These are phyloP conservation scores for Nerophis lumbriciformis DNA, from an alignment of 2,113 vertebrate genomes.

Conservation along the genomic window DNA sequence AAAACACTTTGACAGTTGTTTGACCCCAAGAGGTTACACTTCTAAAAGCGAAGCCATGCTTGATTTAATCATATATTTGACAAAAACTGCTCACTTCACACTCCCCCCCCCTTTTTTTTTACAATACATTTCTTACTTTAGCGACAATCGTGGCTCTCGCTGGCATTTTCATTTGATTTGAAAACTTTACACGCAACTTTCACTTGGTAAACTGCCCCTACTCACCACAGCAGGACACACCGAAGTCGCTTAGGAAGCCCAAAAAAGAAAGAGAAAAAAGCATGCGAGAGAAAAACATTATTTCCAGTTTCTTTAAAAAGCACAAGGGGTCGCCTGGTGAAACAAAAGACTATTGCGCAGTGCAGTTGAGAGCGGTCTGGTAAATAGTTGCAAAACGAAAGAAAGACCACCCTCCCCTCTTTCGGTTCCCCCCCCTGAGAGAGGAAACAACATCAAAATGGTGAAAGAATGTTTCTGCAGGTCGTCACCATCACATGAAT, in stretches of 20 bases:
- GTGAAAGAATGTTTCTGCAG: background rate
- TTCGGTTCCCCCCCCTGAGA: background rate
- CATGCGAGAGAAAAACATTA: background rate
- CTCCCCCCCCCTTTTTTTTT: background rate
- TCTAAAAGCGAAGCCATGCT: too few species aligned
- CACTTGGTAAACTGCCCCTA: background rate
- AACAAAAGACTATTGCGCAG: background rate
- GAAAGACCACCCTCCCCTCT: background rate
- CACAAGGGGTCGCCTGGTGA: background rate
- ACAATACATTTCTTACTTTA: background rate
- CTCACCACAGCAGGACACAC: background rate
- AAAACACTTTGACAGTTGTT: too few species aligned
- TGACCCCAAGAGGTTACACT: too few species aligned
- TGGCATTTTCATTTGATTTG: too few species aligned
- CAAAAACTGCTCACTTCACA: background rate
- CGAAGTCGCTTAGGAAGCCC: background rate
- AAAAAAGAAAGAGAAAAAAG: background rate
- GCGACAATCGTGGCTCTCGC: background rate
- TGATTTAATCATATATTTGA: background rate
- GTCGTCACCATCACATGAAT: background rate
- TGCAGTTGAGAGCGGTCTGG: too few species aligned
- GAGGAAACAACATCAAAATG: background rate
- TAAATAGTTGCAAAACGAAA: background rate
- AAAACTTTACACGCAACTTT: background rate
- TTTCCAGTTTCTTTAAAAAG: background rate